A percentile compares a stretch with the other conserved stretches of the same genome.
These are phyloP conservation scores for Caenorhabditis inopinata DNA, from an alignment of 1,140 invertebrate species.

Conservation along the genomic window DNA sequence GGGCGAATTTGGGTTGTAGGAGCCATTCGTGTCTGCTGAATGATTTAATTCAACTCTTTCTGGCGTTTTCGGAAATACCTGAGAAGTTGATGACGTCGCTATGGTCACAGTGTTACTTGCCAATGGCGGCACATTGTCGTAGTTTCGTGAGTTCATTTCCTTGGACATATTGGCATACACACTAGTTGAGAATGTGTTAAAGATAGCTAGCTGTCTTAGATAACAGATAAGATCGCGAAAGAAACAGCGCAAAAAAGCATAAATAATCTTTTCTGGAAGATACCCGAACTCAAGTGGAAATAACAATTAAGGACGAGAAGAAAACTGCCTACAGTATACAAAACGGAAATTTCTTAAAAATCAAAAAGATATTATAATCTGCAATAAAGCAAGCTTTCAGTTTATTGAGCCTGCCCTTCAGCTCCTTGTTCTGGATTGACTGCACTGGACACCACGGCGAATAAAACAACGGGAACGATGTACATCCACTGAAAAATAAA, in stretches of 20 bases:
- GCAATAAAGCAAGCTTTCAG: no score
- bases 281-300: background rate
- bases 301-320: background rate
- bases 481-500: conserved; percentile 64
- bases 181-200: no score
- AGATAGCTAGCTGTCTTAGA: background rate
- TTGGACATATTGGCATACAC: no score
- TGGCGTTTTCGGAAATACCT: no score
- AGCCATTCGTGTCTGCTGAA: background rate
- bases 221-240: background rate
- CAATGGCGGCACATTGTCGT: background rate
- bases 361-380: background rate
- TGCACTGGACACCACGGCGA: conserved; percentile 55
- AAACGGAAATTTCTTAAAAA: background rate
- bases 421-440: conserved; percentile 46
- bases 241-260: conserved; percentile 2
- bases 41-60: no score
- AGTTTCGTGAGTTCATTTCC: conserved; percentile 28
- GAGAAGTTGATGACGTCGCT: background rate
- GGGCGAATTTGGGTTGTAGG: background rate
- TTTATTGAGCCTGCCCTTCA: conserved; percentile 1
- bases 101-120: conserved; percentile 12
- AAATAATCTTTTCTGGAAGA: background rate
- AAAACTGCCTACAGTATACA: background rate
- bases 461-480: conserved; percentile 64